Conservation (phyloP, 2,888 invertebrate species). For the Lasiommata megera region DNA sequence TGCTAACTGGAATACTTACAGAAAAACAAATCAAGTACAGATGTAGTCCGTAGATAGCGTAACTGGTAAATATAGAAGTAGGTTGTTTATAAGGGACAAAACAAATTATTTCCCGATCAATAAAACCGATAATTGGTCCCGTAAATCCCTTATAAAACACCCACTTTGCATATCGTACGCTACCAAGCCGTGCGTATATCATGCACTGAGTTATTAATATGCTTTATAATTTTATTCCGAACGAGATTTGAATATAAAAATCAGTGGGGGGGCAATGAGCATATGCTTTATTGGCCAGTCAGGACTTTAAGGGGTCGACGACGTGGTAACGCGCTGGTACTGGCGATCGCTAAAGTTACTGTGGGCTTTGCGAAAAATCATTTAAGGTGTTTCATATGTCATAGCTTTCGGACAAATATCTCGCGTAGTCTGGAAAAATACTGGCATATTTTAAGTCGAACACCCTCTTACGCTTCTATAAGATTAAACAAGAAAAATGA, state of each 20-base stretch:
- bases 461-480: too few relatives aligned
- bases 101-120: constrained; percentile 29
- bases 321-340: constrained; percentile 42
- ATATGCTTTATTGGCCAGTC: constrained; percentile 59
- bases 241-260: constrained; percentile 71
- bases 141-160: constrained; percentile 48
- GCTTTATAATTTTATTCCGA: constrained; percentile 73
- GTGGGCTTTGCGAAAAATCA: background rate
- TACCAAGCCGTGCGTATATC: constrained; percentile 61
- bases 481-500: too few relatives aligned
- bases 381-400: too few relatives aligned
- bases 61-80: background rate
- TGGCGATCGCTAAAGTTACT: constrained; percentile 30
- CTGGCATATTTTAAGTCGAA: too few relatives aligned
- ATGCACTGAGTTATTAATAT: constrained; percentile 67
- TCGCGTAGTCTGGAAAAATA: too few relatives aligned
- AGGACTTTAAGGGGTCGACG: constrained; percentile 48
- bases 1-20: too few relatives aligned
- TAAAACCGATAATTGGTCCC: constrained; percentile 47
- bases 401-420: too few relatives aligned
- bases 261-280: constrained; percentile 64
- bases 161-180: constrained; percentile 52
- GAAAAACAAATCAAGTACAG: too few relatives aligned
- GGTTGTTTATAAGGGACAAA: constrained; percentile 9
- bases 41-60: too few relatives aligned